These are phyloP conservation scores for Caenorhabditis briggsae DNA, from an alignment of 1,140 invertebrate species.

Conservation along the genomic window DNA sequence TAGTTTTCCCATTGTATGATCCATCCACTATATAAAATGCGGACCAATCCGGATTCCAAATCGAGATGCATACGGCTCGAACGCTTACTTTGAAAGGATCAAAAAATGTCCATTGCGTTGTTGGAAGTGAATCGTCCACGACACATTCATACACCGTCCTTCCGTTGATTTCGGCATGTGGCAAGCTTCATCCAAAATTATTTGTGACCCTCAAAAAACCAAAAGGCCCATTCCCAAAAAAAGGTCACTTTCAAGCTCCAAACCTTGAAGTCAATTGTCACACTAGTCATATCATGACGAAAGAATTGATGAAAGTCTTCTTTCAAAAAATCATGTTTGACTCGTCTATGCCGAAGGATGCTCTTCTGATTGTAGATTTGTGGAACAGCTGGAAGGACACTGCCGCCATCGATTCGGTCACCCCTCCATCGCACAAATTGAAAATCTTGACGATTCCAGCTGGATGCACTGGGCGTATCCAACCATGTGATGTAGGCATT, in stretches of 20 bases:
- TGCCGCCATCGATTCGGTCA: too few species aligned
- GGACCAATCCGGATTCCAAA: not conserved
- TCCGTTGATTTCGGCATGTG: not conserved
- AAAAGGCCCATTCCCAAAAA: not conserved
- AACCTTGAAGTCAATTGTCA: not conserved
- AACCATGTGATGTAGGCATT: not conserved
- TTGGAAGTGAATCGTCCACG: not conserved
- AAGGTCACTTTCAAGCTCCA: not conserved
- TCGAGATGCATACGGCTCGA: not conserved
- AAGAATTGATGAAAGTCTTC: not conserved
- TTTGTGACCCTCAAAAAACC: not conserved
- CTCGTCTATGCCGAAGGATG: not conserved
- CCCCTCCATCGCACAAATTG: too few species aligned
- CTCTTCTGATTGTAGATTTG: not conserved
- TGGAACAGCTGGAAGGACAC: too few species aligned
- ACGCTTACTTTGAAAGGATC: not conserved
- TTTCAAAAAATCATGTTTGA: not conserved
- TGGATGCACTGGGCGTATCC: not conserved
- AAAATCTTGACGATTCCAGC: too few species aligned
- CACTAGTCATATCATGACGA: not conserved
- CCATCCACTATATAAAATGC: not conserved
- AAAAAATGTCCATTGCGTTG: not conserved
- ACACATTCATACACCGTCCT: not conserved
- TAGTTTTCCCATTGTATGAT: not conserved
- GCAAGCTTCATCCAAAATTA: not conserved